Evolutionary conservation across 1,140 invertebrate species (phyloP), one percentile per base, ranked within the genome.

Genomic region (Sinonovacula constricta): DNA sequence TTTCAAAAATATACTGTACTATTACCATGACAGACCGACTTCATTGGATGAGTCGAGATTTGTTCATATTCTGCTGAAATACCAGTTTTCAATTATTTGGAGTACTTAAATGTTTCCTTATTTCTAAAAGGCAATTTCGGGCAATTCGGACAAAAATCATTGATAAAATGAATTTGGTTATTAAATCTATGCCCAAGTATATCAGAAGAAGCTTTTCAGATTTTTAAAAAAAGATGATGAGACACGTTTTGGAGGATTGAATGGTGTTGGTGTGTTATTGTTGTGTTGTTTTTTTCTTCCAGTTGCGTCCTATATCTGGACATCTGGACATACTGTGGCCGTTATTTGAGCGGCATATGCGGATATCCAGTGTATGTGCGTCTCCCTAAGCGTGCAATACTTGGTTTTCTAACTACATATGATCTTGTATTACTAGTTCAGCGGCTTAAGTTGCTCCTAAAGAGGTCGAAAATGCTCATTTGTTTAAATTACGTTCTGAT

Each of bases 271-370:
- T 49, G 15, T 82, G n/a, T n/a, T n/a, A n/a, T n/a, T n/a, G n/a
- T n/a, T n/a, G n/a, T 51, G 75, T 70, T 36, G 76, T 69, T n/a
- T n/a, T n/a, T 31, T 82, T 70, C 54, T 79, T 75, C 39, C 76
- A 78, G 34, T 39, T 77, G 12, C 56, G 56, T 56, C 70, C 79
- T 2, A 57, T 69, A 31, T 18, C 10, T n/a, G 72, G 67, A 4
- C 15, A 7, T 30, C 65, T 71, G 53, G 51, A 82, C 49, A 59
- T 10, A 28, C 15, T 75, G 34, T 80, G 77, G 81, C 30, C 53
- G 5, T 68, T 82, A 24, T 80, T 82, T 71, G 18, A n/a, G 51
- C 15, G 76, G 57, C 79, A 82, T 67, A 67, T 82, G 66, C 30
- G 81, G 28, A 70, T n/a, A n/a, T 36, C 28, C 2, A 2, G 10